Base-by-base conservation (phyloP, 1,140 invertebrate genomes). In the Diorhabda elongata region DNA sequence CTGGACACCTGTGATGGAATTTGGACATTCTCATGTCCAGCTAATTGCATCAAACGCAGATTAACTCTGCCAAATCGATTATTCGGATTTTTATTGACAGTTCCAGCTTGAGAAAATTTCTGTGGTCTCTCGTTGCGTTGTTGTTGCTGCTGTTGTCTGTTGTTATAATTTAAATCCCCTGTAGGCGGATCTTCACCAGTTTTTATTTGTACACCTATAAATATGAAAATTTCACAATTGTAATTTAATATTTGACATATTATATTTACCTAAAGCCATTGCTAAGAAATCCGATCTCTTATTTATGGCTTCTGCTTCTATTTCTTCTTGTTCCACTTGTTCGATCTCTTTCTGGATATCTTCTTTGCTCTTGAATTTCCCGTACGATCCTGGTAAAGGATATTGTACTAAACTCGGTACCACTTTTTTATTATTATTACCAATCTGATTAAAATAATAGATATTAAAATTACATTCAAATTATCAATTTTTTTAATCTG, bases 361-460 rank as follows among this genome's bases (percentile, higher is more conserved):
- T 62, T 70, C 69, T 42, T 52, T 47, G 2, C 58, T 42, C 61
- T 74, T 74, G 60, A 70, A 70, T 42, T 68, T 68, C 41, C 70
- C 72, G 58, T 72, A 70, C 5, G 70, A 47, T 3, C 70, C 67
- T 2, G 71, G 69, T 11, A 79, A 59, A 0, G 80, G 79, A 71
- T 81, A 81, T 66, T 81, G 80, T 9, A 81, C 79, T 63, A 81
- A 74, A 72, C 78, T 80, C 3, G 78, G 77, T 11, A 81, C 78
- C 61, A 74, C 70, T 59, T 78, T 79, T 59, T 67, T 75, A 5
- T 52, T 6, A 6, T 52, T 52, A n/a, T 52, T 26, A 26, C 26
- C 26, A 26, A 26, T 26, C 26, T 26, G 26, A 26, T 26, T 26
- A 26, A 26, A 26, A 26, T 26, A 26, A 26, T 26, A 26, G 26